A percentile compares a stretch with the other conserved stretches of the same genome.
phyloP scores from a whole-genome alignment of 2,888 invertebrate species.

The Chloromyia formosa region DNA sequence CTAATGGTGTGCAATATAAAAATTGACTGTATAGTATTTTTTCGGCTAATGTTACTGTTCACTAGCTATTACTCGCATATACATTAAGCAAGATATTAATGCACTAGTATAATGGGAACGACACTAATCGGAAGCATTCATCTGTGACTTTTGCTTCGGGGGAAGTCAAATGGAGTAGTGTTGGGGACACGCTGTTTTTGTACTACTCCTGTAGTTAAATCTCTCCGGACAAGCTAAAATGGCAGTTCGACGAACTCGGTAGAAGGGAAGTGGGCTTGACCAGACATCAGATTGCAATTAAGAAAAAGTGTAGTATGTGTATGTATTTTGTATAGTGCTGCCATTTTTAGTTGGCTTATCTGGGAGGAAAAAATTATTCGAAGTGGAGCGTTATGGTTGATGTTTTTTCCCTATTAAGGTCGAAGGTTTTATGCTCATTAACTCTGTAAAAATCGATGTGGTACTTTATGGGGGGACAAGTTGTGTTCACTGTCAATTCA shows the following conservation, averaged over 20 bases:
- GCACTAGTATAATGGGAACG: neutral
- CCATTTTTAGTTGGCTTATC: neutral
- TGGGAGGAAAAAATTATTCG: neutral
- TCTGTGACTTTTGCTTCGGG: conserved; percentile 7
- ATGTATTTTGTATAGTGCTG: neutral
- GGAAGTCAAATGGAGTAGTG: neutral
- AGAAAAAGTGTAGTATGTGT: neutral
- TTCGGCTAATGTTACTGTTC: neutral
- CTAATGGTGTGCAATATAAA: too few species aligned
- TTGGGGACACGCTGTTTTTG: neutral
- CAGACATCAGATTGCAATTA: conserved; percentile 37
- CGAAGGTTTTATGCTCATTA: conserved; percentile 4
- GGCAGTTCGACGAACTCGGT: conserved; percentile 21
- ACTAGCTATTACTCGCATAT: neutral
- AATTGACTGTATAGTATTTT: too few species aligned
- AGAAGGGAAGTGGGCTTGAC: conserved; percentile 36
- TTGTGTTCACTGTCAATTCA: too few species aligned
- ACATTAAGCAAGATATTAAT: neutral
- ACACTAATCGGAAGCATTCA: conserved; percentile 20
- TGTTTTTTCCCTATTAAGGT: conserved; percentile 17
- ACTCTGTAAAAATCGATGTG: conserved; percentile 14
- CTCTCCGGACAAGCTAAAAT: neutral
- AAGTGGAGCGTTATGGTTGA: conserved; percentile 2
- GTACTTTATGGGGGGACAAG: neutral
- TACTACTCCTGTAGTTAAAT: too few species aligned